Conservation (phyloP, 30 jellyfish, hydroid and myxozoan species). For the Haliclystus octoradiatus region DNA sequence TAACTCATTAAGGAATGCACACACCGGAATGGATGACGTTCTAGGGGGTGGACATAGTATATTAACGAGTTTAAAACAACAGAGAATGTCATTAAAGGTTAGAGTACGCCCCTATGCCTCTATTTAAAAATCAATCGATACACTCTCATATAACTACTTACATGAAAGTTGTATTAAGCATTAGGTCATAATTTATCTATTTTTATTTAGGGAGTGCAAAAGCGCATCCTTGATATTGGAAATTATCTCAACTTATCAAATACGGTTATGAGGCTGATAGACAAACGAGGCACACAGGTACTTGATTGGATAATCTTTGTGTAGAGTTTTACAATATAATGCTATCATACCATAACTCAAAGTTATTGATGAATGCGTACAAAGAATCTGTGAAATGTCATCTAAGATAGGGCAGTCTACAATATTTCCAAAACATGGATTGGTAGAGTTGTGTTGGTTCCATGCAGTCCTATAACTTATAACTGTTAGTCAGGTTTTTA, state of each 20-base stretch:
- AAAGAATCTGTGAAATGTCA: too few species aligned
- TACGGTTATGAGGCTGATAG: slow-evolving; percentile 85
- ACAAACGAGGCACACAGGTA: slow-evolving; percentile 94
- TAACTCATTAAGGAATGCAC: slow-evolving; percentile 54
- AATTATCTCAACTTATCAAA: slow-evolving; percentile 67
- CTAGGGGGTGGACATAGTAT: slow-evolving; percentile 46
- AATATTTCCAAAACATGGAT: too few species aligned
- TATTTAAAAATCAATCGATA: too few species aligned
- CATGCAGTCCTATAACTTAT: too few species aligned
- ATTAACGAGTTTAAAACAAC: slow-evolving; percentile 55
- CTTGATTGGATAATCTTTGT: too few species aligned
- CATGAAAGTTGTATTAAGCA: background rate
- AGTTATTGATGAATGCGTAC: too few species aligned
- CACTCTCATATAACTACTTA: background rate
- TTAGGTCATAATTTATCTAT: background rate
- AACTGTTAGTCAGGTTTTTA: too few species aligned
- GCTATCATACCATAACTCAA: too few species aligned
- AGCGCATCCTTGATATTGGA: slow-evolving; percentile 69
- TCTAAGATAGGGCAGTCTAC: too few species aligned
- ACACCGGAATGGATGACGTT: slow-evolving; percentile 66
- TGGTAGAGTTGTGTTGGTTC: too few species aligned
- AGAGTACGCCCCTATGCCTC: background rate
- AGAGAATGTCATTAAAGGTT: slow-evolving; percentile 78
- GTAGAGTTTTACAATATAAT: too few species aligned
- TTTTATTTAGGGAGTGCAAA: slow-evolving; percentile 64